These are phyloP conservation scores for Sciurus niger DNA, from an alignment of 2,113 vertebrate species.

Conservation along the genomic window DNA sequence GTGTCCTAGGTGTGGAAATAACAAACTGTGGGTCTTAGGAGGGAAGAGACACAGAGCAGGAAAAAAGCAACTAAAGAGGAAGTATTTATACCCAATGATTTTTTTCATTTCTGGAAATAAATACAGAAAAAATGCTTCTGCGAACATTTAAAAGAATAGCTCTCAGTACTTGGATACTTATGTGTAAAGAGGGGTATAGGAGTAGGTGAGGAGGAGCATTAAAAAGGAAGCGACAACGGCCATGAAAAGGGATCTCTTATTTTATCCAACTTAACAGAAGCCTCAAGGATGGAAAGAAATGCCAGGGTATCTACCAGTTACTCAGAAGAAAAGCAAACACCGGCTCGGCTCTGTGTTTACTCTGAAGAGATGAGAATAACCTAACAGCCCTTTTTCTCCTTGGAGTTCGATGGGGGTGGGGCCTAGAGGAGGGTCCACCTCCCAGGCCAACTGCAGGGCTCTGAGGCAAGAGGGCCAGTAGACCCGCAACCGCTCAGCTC, in stretches of 20 bases:
- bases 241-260: not conserved
- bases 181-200: not conserved
- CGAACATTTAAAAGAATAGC: slow-evolving; percentile 41
- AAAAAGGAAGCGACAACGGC: not conserved
- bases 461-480: not conserved
- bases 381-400: not conserved
- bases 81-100: not conserved
- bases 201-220: not conserved
- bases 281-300: slow-evolving; percentile 36
- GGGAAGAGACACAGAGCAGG: too few species aligned
- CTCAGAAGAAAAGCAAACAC: slow-evolving; percentile 39
- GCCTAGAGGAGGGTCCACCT: not conserved
- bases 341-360: slow-evolving; percentile 46
- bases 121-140: slow-evolving; percentile 16
- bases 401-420: not conserved
- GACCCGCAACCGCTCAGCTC: not conserved
- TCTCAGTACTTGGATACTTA: slow-evolving; percentile 55
- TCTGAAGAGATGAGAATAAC: slow-evolving; percentile 24
- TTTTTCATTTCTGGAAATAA: slow-evolving; percentile 51
- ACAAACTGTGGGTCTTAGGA: not conserved
- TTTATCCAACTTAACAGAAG: slow-evolving; percentile 62
- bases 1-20: not conserved
- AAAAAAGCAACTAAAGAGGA: not conserved
- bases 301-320: not conserved
- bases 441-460: not conserved